A percentile compares a stretch with the other conserved stretches of the same genome.
phyloP scores from a whole-genome alignment of 2,888 invertebrate genomes.

The Brachynemurus nebulosus region DNA sequence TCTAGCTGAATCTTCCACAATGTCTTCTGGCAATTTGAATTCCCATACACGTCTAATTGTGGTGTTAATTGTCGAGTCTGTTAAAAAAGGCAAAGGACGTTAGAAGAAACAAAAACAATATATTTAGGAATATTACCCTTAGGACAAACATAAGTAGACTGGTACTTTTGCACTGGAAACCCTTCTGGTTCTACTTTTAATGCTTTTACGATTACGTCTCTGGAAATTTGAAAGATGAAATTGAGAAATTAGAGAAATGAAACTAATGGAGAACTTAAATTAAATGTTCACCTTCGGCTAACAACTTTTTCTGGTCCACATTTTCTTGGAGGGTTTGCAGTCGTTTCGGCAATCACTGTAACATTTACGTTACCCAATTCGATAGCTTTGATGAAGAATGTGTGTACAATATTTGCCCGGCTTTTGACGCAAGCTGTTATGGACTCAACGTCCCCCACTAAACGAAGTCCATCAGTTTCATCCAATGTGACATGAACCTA shows the following conservation, averaged over 20 bases:
- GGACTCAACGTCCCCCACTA: constrained; percentile 17
- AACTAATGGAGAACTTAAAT: background rate
- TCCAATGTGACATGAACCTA: too few species aligned
- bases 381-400: constrained; percentile 24
- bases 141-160: constrained; percentile 52
- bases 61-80: background rate
- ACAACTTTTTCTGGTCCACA: constrained; percentile 37
- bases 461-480: constrained; percentile 22
- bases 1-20: constrained; percentile 48
- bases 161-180: constrained; percentile 46
- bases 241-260: too few species aligned
- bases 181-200: constrained; percentile 59
- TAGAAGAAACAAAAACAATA: background rate
- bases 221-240: too few species aligned
- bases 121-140: constrained; percentile 32
- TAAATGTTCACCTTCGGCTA: constrained; percentile 31
- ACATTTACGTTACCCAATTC: constrained; percentile 32
- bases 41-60: constrained; percentile 27
- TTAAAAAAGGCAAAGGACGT: too few species aligned
- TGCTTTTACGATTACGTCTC: constrained; percentile 47
- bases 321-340: constrained; percentile 30
- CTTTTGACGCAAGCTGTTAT: constrained; percentile 25
- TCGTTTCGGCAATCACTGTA: constrained; percentile 35
- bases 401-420: constrained; percentile 25
- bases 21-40: constrained; percentile 34